These are phyloP conservation scores for Melospiza georgiana DNA, from an alignment of 2,113 vertebrate genomes.

Conservation along the genomic window DNA sequence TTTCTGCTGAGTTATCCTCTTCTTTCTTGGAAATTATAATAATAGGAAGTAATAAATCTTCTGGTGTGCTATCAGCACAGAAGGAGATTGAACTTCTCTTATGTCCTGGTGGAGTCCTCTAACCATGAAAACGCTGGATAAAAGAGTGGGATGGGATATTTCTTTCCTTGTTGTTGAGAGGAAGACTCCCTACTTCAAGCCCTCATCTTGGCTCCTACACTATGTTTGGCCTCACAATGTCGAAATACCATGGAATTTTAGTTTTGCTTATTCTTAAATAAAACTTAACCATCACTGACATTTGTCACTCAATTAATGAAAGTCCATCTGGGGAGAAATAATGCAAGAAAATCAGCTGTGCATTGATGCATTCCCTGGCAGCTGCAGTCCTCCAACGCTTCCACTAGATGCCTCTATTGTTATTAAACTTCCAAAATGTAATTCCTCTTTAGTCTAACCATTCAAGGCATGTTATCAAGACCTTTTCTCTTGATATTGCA, in stretches of 20 bases:
- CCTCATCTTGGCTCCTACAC: background rate
- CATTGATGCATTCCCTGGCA: background rate
- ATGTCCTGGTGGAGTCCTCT: background rate
- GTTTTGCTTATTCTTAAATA: background rate
- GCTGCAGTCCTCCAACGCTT: background rate
- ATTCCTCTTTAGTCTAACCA: background rate
- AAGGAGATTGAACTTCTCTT: background rate
- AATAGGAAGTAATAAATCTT: background rate
- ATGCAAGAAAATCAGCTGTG: background rate
- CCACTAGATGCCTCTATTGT: constrained; percentile 69
- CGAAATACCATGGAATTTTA: background rate
- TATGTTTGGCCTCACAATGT: background rate
- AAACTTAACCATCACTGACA: background rate
- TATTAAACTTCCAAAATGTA: background rate
- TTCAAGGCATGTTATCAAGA: background rate
- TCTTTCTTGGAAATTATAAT: background rate
- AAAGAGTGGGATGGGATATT: background rate
- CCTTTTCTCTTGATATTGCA: background rate
- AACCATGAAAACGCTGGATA: background rate
- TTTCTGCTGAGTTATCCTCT: background rate
- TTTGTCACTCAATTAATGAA: background rate
- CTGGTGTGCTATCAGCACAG: background rate
- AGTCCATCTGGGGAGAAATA: background rate
- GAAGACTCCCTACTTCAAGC: background rate
- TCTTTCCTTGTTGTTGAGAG: background rate